These are phyloP conservation scores for Colius striatus DNA, from an alignment of 2,113 vertebrate genomes.

Conservation along the genomic window DNA sequence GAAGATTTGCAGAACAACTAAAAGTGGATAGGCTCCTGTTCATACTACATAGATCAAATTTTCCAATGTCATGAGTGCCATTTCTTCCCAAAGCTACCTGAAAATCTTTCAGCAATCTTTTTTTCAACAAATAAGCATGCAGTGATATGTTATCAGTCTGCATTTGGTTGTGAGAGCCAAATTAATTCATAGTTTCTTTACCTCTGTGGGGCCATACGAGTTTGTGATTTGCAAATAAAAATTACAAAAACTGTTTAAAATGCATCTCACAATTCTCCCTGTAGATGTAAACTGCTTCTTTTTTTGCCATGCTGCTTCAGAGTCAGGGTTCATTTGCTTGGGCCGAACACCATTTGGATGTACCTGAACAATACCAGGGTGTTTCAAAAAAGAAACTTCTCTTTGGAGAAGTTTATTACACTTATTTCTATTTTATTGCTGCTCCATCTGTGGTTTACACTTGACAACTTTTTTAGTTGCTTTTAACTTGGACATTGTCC, in stretches of 20 bases:
- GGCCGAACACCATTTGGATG: background rate
- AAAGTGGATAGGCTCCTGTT: background rate
- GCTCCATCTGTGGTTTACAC: background rate
- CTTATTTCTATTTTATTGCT: background rate
- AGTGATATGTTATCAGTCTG: background rate
- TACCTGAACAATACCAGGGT: background rate
- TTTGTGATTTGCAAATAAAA: background rate
- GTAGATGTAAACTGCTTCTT: background rate
- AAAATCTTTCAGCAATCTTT: background rate
- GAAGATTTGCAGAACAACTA: background rate
- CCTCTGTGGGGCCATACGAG: background rate
- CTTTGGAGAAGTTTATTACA: background rate
- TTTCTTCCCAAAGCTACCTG: background rate
- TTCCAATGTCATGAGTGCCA: background rate
- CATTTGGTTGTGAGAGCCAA: background rate
- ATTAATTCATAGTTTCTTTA: background rate
- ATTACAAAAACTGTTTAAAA: background rate
- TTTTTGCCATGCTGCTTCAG: background rate
- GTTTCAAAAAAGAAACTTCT: background rate
- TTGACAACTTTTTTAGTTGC: background rate
- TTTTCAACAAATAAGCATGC: background rate
- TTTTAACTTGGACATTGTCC: background rate
- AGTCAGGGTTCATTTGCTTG: background rate
- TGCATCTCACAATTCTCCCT: background rate
- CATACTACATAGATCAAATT: background rate